Evolutionary conservation across 2,888 invertebrate species (phyloP).

Genomic region (Minunthozetes semirufus): DNA sequence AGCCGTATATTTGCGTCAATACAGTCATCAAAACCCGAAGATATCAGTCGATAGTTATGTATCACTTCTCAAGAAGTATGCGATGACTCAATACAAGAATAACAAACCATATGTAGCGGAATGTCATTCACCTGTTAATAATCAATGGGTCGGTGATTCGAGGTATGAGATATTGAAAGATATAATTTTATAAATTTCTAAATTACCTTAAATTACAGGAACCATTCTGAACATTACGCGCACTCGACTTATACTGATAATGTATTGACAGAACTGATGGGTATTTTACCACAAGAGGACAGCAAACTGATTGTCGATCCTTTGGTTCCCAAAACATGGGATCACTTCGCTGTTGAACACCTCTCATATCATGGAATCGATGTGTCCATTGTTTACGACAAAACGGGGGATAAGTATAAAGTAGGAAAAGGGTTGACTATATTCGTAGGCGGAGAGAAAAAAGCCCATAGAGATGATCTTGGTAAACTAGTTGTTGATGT

Average conservation of each 20-base stretch:
- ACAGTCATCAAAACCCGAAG: conserved; percentile 2
- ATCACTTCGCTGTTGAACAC: background rate
- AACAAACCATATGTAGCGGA: background rate
- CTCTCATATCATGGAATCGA: background rate
- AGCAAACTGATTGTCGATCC: background rate
- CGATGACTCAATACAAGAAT: conserved; percentile 12
- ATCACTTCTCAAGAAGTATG: background rate
- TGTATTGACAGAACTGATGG: background rate
- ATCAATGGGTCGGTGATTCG: background rate
- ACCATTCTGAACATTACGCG: conserved; percentile 12
- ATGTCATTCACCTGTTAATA: conserved; percentile 1
- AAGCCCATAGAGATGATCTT: background rate
- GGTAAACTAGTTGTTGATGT: background rate
- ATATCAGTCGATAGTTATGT: background rate
- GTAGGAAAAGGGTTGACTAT: background rate
- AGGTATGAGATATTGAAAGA: background rate
- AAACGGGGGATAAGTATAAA: background rate
- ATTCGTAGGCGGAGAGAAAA: background rate
- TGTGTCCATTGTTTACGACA: background rate
- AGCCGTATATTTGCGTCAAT: background rate
- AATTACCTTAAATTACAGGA: too few relatives aligned
- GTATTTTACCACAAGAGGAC: background rate
- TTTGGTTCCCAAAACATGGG: background rate
- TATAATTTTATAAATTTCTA: background rate
- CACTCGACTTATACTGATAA: conserved; percentile 2